A percentile compares a stretch with the other conserved stretches of the same genome.
These are phyloP conservation scores for Melanotaenia trifasciata DNA, from an alignment of 2,797 vertebrate genomes.

Conservation along the genomic window DNA sequence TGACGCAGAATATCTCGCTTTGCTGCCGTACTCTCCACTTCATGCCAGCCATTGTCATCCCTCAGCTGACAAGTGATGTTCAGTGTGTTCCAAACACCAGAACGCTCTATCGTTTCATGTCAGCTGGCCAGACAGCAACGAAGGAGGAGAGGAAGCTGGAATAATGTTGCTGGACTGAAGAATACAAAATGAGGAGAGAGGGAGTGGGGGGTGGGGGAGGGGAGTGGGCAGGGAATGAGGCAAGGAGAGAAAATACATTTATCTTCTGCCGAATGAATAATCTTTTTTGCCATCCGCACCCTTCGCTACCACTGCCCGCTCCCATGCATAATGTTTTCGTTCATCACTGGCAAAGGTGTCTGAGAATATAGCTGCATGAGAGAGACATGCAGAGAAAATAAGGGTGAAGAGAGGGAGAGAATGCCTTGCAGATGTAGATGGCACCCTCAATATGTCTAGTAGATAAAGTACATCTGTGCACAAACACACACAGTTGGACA, in stretches of 20 bases:
- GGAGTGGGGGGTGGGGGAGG: slow-evolving; percentile 22
- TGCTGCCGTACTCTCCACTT: slow-evolving; percentile 12
- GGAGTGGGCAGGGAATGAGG: slow-evolving; percentile 44
- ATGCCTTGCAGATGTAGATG: slow-evolving; percentile 29
- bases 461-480: slow-evolving; percentile 10
- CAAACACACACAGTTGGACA: slow-evolving; percentile 28
- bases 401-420: slow-evolving; percentile 15
- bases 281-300: slow-evolving; percentile 38
- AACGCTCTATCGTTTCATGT: slow-evolving; percentile 64
- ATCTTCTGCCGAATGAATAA: slow-evolving; percentile 69
- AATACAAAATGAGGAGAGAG: slow-evolving; percentile 60
- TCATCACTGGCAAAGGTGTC: slow-evolving; percentile 59
- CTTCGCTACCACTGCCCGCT: not conserved
- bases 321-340: slow-evolving; percentile 66
- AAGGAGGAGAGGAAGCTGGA: slow-evolving; percentile 49
- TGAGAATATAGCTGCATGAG: slow-evolving; percentile 45
- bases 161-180: slow-evolving; percentile 62
- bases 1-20: slow-evolving; percentile 44
- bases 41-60: slow-evolving; percentile 65
- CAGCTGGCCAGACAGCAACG: slow-evolving; percentile 62
- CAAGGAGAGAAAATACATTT: slow-evolving; percentile 67
- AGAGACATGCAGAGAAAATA: slow-evolving; percentile 23
- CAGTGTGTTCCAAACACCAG: slow-evolving; percentile 61
- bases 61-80: slow-evolving; percentile 67
- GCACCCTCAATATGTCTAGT: slow-evolving; percentile 42